Base-by-base conservation (phyloP, 2,113 vertebrate genomes). In the Oxyruncus cristatus region DNA sequence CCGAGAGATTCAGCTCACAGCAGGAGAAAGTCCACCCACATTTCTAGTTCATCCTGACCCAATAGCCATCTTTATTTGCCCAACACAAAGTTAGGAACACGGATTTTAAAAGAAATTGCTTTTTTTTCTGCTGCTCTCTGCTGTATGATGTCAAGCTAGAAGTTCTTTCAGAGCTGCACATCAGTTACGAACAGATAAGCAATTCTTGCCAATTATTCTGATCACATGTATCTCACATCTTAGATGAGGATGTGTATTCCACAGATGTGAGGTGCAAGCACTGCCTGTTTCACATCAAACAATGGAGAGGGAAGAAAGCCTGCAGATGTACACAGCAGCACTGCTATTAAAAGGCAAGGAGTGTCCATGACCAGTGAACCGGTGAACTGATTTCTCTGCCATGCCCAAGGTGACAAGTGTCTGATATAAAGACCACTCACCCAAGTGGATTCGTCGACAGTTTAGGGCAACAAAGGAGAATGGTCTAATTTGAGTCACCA, bases 311-410 rank as follows among this genome's bases (percentile, higher is more conserved):
- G 52, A 33, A 67, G 18, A 55, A 89, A 59, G 33, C 59, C 44
- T 59, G 59, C 24, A 66, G 47, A 12, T 15, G 30, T 10, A 41
- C 0, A 0, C 37, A 61, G 49, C 42, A 61, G 23, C 24, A 14
- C 28, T 35, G 37, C 74, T 66, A 32, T 15, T 62, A 39, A 41
- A 85, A 79, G 32, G 23, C 61, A n/a, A 61, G 3, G 44, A 23
- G n/a, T 50, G 70, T 2, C 21, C 0, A 1, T n/a, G 58, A 50
- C 46, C 32, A 9, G 3, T 1, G 4, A 24, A 33, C 1, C 62
- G 47, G 20, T 39, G 35, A 72, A 13, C 32, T 41, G 59, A 42
- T n/a, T n/a, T 79, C 49, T 20, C 44, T 16, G 33, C 22, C 27
- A 9, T 13, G 55, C 63, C 42, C 3, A 41, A 63, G 32, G 41